Conservation (phyloP, 2,797 vertebrate genomes). For the Neopelma chrysocephalum region DNA sequence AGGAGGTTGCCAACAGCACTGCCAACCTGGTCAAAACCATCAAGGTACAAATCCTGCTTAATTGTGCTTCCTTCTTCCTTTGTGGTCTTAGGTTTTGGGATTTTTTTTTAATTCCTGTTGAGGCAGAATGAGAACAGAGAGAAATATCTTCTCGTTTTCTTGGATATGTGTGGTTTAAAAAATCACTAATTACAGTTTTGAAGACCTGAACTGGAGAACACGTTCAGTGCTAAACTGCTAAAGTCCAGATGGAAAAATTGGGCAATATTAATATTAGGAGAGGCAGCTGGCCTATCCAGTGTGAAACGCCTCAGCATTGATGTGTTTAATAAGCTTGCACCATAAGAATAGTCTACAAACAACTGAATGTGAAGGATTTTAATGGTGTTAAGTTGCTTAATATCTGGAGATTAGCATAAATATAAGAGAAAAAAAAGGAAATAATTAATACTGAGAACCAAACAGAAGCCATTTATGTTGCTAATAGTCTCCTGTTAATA, state of each 20-base stretch:
- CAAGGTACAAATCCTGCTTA: slow-evolving; percentile 81
- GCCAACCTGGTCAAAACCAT: slow-evolving; percentile 99
- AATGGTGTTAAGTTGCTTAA: background rate
- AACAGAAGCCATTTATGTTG: background rate
- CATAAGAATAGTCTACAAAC: background rate
- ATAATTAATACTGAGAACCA: background rate
- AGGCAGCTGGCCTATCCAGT: background rate
- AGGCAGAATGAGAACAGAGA: background rate
- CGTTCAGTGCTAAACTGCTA: fast-evolving
- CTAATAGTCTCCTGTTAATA: background rate
- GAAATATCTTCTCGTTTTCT: background rate
- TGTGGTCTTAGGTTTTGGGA: background rate
- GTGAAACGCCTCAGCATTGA: background rate
- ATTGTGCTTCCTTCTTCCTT: background rate
- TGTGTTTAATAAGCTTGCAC: background rate
- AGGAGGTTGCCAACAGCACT: slow-evolving; percentile 98
- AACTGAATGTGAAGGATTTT: background rate
- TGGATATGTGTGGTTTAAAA: background rate
- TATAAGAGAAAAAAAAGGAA: background rate
- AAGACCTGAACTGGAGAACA: background rate
- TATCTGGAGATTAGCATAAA: background rate
- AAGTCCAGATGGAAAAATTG: background rate
- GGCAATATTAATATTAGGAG: background rate
- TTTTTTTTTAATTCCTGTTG: background rate
- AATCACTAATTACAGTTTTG: background rate